A percentile compares a stretch with the other conserved stretches of the same genome.
Conservation (phyloP, 1,140 invertebrate species). For the Dendrolimus kikuchii region DNA sequence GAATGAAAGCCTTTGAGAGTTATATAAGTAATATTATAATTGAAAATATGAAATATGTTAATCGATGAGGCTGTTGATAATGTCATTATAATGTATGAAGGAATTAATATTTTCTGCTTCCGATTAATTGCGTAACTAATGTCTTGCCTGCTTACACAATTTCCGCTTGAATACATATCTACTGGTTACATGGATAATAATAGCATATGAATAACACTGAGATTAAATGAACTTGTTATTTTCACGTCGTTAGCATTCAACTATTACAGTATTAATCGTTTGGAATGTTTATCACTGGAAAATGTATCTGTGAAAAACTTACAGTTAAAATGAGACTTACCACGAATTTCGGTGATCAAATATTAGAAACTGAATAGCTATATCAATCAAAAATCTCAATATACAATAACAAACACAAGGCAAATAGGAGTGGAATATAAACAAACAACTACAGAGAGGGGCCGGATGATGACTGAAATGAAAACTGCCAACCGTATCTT, state of each 20-base stretch:
- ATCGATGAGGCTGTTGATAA: conserved; percentile 19
- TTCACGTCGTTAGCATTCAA: no score
- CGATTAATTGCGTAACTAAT: conserved; percentile 16
- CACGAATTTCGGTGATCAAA: no score
- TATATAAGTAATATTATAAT: conserved; percentile 10
- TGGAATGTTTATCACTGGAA: neutral
- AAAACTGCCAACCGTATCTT: conserved; percentile 46
- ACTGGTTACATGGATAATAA: no score
- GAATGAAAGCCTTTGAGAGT: conserved; percentile 5
- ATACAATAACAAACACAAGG: conserved; percentile 3
- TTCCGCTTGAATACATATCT: no score
- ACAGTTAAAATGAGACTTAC: neutral
- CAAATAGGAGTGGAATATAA: conserved; percentile 15
- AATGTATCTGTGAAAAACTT: neutral
- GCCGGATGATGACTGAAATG: conserved; percentile 48
- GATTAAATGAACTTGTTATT: no score
- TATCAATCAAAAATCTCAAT: neutral
- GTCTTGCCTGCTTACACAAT: no score
- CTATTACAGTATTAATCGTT: no score
- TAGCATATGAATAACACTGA: no score
- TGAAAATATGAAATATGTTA: conserved; percentile 19
- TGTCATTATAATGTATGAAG: conserved; percentile 15
- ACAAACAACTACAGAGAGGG: conserved; percentile 25
- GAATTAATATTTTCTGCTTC: conserved; percentile 11
- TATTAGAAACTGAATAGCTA: neutral